These are phyloP conservation scores for Crotalus tigris DNA, from an alignment of 2,113 vertebrate genomes.

Conservation along the genomic window DNA sequence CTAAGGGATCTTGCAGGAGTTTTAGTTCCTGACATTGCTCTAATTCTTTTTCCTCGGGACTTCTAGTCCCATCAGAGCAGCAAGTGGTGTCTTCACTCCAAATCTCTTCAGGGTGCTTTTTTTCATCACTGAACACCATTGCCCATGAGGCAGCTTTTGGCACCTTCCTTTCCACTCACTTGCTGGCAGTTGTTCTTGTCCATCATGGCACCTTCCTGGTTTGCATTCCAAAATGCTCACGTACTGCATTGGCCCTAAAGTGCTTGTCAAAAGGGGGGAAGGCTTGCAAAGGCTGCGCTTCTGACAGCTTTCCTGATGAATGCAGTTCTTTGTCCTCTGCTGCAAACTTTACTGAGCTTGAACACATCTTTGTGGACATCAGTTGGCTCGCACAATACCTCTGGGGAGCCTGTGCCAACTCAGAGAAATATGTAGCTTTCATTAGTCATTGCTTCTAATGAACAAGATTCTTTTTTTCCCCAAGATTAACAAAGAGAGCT, in stretches of 20 bases:
- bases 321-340: conserved; percentile 9
- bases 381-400: not conserved
- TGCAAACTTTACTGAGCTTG: not conserved
- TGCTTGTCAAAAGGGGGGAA: not conserved
- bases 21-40: conserved; percentile 19
- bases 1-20: conserved; percentile 18
- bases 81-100: not conserved
- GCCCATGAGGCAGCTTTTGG: not conserved
- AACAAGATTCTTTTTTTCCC: not conserved
- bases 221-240: not conserved
- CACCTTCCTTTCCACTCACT: not conserved
- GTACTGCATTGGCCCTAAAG: not conserved
- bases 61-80: not conserved
- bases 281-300: not conserved
- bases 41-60: not conserved
- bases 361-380: not conserved
- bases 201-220: conserved; percentile 2
- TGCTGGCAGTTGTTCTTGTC: conserved; percentile 32
- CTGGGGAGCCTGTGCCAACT: not conserved
- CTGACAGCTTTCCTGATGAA: not conserved
- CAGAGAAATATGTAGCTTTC: not conserved
- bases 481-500: conserved; percentile 7
- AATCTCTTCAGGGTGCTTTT: conserved; percentile 18
- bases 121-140: not conserved
- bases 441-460: not conserved